Conservation (phyloP, 1,140 invertebrate genomes). For the Tetragnatha versicolor region DNA sequence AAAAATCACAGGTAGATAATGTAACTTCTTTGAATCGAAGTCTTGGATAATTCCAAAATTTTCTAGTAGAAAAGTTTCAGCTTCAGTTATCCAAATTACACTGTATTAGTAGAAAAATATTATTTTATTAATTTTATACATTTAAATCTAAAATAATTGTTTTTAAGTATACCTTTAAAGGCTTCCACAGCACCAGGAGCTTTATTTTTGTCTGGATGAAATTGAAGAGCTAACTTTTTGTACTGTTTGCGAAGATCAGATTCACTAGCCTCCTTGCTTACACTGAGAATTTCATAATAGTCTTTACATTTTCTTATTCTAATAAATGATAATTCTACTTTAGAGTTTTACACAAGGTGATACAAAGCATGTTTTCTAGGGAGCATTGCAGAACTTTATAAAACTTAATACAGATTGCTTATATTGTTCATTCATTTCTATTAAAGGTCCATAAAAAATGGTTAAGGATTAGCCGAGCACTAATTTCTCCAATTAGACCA, state of each 20-base stretch:
- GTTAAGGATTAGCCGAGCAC: too few relatives aligned
- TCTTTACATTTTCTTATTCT: conserved; percentile 86
- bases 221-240: conserved; percentile 91
- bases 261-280: conserved; percentile 90
- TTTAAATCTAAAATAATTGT: background rate
- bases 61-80: too few relatives aligned
- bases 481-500: too few relatives aligned
- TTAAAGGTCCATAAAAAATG: background rate
- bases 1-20: too few relatives aligned
- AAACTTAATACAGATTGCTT: too few relatives aligned
- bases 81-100: too few relatives aligned
- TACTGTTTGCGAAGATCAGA: conserved; percentile 96
- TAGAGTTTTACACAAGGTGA: too few relatives aligned
- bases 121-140: too few relatives aligned
- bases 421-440: too few relatives aligned
- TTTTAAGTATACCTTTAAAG: conserved; percentile 88
- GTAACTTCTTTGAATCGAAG: too few relatives aligned
- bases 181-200: conserved; percentile 94
- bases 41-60: too few relatives aligned
- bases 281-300: conserved; percentile 96
- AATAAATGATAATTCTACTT: background rate
- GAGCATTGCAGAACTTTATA: background rate
- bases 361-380: background rate
- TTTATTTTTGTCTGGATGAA: conserved; percentile 99
- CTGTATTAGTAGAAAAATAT: too few relatives aligned